Evolutionary conservation across 2,113 vertebrate species (phyloP).

Genomic region (human): GRCh38 chr14:95262001-95262500

Average conservation of each 20-base stretch:
- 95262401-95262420: neutral
- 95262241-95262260: neutral
- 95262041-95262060: rapidly evolving
- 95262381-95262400: neutral
- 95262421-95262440: neutral
- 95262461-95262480: neutral
- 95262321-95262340: neutral
- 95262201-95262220: rapidly evolving
- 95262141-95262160: neutral
- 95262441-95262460: neutral
- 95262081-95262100: neutral
- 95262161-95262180: neutral
- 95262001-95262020: neutral
- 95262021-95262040: neutral
- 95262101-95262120: neutral
- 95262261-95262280: neutral
- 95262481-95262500: neutral
- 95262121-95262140: rapidly evolving
- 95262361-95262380: neutral
- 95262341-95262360: neutral
- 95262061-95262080: neutral
- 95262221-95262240: rapidly evolving
- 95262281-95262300: neutral
- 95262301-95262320: neutral
- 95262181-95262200: neutral